These are phyloP conservation scores for Hyperoplus lanceolatus DNA, from an alignment of 2,797 vertebrate genomes.

Conservation along the genomic window DNA sequence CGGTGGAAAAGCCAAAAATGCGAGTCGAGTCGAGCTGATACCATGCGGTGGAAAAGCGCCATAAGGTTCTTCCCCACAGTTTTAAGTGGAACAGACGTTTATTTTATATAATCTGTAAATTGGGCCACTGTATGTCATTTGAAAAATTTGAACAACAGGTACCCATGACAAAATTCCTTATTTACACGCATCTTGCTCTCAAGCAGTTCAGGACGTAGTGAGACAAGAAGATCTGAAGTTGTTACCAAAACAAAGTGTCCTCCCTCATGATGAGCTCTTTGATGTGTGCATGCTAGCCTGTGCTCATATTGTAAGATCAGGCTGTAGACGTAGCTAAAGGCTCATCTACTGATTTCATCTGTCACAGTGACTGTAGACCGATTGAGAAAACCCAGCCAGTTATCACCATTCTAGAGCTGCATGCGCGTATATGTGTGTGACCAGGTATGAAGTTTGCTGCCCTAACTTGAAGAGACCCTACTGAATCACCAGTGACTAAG, in stretches of 20 bases:
- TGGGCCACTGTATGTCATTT: not conserved
- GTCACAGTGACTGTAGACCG: conserved; percentile 14
- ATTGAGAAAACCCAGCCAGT: conserved; percentile 40
- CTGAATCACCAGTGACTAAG: conserved; percentile 83
- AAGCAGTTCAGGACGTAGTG: conserved; percentile 23
- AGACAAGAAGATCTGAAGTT: conserved; percentile 13
- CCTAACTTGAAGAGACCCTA: conserved; percentile 73
- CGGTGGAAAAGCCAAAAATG: no score
- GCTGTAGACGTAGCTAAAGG: not conserved
- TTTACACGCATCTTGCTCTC: conserved; percentile 24
- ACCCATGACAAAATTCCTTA: conserved; percentile 8
- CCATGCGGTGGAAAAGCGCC: no score
- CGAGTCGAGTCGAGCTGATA: no score
- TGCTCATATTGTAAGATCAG: not conserved
- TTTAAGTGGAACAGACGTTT: not conserved
- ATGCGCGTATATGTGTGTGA: conserved; percentile 9
- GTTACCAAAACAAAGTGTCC: conserved; percentile 26
- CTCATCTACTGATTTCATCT: conserved; percentile 25
- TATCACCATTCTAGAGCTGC: conserved; percentile 31
- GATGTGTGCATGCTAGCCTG: conserved; percentile 1
- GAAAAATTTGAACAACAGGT: conserved; percentile 8
- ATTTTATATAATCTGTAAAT: not conserved
- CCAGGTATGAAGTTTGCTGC: conserved; percentile 68
- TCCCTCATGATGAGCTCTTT: not conserved
- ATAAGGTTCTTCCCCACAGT: not conserved